phyloP scores from a whole-genome alignment of 2,888 invertebrate genomes.

The Stenodema calcarata region DNA sequence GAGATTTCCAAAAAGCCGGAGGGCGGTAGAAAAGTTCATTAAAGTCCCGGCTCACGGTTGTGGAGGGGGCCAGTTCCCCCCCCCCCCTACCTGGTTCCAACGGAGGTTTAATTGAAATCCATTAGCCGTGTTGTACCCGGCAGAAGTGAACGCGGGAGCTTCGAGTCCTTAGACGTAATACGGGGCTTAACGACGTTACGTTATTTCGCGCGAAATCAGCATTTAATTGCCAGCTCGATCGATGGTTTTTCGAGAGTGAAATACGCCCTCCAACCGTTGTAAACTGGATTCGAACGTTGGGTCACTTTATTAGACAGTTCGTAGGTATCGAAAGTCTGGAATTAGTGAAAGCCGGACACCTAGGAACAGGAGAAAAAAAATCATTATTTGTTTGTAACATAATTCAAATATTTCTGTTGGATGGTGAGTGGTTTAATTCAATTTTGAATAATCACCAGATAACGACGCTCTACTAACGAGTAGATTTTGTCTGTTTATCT shows the following conservation, averaged over 20 bases:
- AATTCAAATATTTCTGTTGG: no score
- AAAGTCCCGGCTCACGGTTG: background rate
- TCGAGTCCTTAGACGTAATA: background rate
- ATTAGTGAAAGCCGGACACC: no score
- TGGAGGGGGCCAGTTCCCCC: background rate
- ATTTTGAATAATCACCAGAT: no score
- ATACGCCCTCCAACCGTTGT: background rate
- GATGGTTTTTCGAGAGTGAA: background rate
- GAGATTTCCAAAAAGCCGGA: background rate
- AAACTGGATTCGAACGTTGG: no score
- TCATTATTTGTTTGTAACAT: no score
- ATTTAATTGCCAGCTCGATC: background rate
- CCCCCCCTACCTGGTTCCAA: background rate
- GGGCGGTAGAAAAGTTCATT: background rate
- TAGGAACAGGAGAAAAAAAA: no score
- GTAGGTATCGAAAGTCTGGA: no score
- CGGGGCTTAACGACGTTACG: background rate
- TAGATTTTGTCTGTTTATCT: no score
- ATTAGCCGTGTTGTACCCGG: background rate
- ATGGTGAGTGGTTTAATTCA: no score
- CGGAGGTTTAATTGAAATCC: background rate
- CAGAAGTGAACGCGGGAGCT: background rate
- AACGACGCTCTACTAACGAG: no score
- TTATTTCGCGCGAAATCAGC: background rate
- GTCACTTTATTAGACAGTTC: no score